phyloP scores from a whole-genome alignment of 2,888 invertebrate species.

The Phoronis australis region DNA sequence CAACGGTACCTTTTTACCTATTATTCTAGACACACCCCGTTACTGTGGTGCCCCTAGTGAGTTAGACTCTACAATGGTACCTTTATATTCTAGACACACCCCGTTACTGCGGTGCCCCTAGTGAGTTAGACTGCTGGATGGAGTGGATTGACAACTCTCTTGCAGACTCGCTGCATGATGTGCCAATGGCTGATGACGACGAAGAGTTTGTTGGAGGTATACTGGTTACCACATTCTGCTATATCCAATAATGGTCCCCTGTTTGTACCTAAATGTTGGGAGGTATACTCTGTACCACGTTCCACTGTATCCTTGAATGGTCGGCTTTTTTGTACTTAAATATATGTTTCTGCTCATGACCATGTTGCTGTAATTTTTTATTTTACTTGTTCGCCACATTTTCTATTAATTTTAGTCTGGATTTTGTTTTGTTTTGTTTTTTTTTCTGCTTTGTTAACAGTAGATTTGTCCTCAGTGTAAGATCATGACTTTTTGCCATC shows the following conservation, averaged over 20 bases:
- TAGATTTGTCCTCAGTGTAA: too few species aligned
- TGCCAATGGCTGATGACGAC: constrained; percentile 35
- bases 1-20: too few species aligned
- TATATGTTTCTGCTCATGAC: too few species aligned
- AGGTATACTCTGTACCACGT: neutral
- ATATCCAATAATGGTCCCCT: neutral
- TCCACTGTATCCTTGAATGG: neutral
- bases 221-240: too few species aligned
- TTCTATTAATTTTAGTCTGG: too few species aligned
- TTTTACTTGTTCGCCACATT: too few species aligned
- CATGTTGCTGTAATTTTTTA: too few species aligned
- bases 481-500: too few species aligned
- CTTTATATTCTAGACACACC: constrained; percentile 48
- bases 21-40: constrained; percentile 47
- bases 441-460: too few species aligned
- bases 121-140: constrained; percentile 54
- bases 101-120: constrained; percentile 42
- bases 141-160: constrained; percentile 53
- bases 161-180: constrained; percentile 42
- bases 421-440: too few species aligned
- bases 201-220: constrained; percentile 47
- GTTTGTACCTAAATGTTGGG: neutral
- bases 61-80: constrained; percentile 54
- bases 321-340: too few species aligned
- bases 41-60: constrained; percentile 48